These are phyloP conservation scores for Troides helena DNA, from an alignment of 2,888 invertebrate genomes.

Conservation along the genomic window DNA sequence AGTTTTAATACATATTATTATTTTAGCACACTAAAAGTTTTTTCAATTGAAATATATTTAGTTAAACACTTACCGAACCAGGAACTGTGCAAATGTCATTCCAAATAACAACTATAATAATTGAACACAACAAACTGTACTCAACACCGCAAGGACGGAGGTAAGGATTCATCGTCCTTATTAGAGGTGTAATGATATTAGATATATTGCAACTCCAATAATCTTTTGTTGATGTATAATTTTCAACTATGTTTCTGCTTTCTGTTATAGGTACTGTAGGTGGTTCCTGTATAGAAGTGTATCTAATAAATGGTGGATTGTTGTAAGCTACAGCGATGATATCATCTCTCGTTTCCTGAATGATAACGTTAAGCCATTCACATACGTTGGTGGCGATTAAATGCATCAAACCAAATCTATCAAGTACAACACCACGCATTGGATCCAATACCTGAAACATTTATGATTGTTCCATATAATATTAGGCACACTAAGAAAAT, in stretches of 20 bases:
- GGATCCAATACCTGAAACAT: constrained; percentile 61
- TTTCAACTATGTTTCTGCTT: constrained; percentile 31
- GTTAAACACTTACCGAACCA: constrained; percentile 61
- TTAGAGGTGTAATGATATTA: constrained; percentile 81
- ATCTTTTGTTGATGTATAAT: constrained; percentile 45
- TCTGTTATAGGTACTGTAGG: constrained; percentile 48
- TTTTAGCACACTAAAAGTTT: neutral
- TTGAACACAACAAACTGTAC: constrained; percentile 89
- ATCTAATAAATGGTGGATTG: constrained; percentile 54
- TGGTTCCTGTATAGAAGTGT: constrained; percentile 60
- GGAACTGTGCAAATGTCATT: constrained; percentile 83
- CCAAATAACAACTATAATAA: constrained; percentile 89
- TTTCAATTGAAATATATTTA: neutral
- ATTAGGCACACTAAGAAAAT: neutral
- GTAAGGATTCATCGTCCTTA: constrained; percentile 85
- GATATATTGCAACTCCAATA: constrained; percentile 69
- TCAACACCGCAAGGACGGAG: constrained; percentile 91
- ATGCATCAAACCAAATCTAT: constrained; percentile 96
- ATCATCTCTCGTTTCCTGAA: constrained; percentile 93
- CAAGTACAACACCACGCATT: constrained; percentile 71
- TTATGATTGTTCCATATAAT: neutral
- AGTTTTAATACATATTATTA: no score
- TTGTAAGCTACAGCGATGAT: constrained; percentile 79
- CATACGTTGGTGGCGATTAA: constrained; percentile 95
- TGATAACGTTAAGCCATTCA: constrained; percentile 93